Percentiles rank a stretch among this genome's conserved stretches.
phyloP scores from a whole-genome alignment of 2,888 invertebrate genomes.

The Torymus texanus region DNA sequence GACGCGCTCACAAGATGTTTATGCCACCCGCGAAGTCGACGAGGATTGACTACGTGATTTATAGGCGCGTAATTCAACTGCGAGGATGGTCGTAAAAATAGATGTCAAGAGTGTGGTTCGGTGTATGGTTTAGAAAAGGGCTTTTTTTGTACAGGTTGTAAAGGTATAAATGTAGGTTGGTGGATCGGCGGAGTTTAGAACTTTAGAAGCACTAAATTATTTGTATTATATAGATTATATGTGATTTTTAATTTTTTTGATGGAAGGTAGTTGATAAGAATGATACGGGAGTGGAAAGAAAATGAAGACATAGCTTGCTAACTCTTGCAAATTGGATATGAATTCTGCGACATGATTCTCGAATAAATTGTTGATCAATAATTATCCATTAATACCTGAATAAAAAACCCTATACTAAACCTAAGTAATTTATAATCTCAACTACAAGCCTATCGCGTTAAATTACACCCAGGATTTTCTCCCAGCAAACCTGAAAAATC shows the following conservation, averaged over 20 bases:
- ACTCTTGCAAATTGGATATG: no score
- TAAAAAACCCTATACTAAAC: background rate
- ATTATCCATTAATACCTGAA: slow-evolving; percentile 22
- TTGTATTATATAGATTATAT: background rate
- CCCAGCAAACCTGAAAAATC: slow-evolving; percentile 1
- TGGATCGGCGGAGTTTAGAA: no score
- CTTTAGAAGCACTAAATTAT: background rate
- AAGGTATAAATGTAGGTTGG: background rate
- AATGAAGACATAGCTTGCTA: no score
- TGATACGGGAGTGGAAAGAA: no score
- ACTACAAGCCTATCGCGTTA: background rate
- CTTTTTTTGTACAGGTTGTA: background rate
- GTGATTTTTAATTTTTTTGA: no score
- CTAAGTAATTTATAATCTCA: slow-evolving; percentile 11
- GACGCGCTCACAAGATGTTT: no score
- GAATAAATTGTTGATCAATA: slow-evolving; percentile 2
- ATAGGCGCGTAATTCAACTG: slow-evolving; percentile 7
- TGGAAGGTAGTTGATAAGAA: no score
- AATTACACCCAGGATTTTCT: slow-evolving; percentile 34
- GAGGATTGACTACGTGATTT: slow-evolving; percentile 27
- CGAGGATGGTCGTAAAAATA: no score
- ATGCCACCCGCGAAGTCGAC: background rate
- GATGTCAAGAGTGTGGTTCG: no score
- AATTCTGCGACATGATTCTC: no score
- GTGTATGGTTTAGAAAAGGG: no score